Base-by-base conservation (phyloP, 2,797 vertebrate genomes). In the Sebastes flavidus region DNA sequence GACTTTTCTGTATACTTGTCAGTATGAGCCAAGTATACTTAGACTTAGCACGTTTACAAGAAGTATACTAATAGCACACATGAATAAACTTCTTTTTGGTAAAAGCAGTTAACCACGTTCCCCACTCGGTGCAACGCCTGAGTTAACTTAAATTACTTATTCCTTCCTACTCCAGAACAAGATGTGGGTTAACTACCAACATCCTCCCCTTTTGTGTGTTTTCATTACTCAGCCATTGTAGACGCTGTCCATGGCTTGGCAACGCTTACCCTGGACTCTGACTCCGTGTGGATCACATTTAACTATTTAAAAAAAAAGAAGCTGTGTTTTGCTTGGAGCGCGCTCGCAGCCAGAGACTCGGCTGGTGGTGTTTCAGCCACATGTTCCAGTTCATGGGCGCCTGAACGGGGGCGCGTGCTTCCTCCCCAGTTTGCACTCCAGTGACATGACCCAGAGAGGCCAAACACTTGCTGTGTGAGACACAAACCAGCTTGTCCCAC, bases 401-500 rank as follows among this genome's bases (percentile, higher is more conserved):
- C 89, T 90, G 86, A 90, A 86, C 62, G n/a, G 91, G 91, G 86
- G 77, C 78, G 70, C 84, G 91, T 91, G 92, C 89, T 94, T 91
- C 90, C 87, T 91, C 81, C 84, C 84, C 73, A 25, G 86, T 91
- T 94, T 88, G 87, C 89, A 91, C 90, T 89, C 86, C 88, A 82
- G 86, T 90, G 93, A 89, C 88, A 84, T 75, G 89, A 91, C 88
- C 89, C 85, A 58, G 78, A 83, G 83, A 91, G 89, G 80, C 85
- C 65, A 49, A 89, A 79, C 90, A 89, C 91, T 92, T 90, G 92
- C 90, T 77, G 87, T 81, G 90, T 91, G 90, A 90, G 91, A 93
- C 88, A 85, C 90, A 89, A 86, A 91, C 75, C 92, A 90, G 91
- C 90, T 18, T 83, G 91, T 90, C 87, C 91, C 92, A 95, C 93